Evolutionary conservation across 2,797 vertebrate species (phyloP), one percentile per base, ranked within the genome.

Genomic region (Eupleurogrammus muticus): DNA sequence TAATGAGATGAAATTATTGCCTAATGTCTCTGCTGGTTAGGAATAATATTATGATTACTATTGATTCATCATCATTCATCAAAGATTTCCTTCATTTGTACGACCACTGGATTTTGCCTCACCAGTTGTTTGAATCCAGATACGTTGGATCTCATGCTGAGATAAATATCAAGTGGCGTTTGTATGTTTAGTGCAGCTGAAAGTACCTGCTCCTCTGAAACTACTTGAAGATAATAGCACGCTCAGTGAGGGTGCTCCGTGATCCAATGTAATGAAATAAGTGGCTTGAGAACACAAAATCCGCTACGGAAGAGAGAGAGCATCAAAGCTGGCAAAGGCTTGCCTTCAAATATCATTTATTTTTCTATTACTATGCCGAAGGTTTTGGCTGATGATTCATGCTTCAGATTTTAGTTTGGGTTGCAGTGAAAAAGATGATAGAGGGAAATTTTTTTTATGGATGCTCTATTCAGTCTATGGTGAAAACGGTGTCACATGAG

Each of bases 261-360:
- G 65, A 66, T 44, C 70, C 19, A n/a, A 20, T 36, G 21, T 66
- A 67, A 77, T 75, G 38, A 58, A 80, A 83, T 79, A 20, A 79
- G 65, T 69, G 63, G 52, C 54, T 61, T 54, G 20, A 80, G 67
- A 82, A 67, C 62, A 52, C 56, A 36, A 65, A 44, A 57, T 59
- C 64, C 42, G 54, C 53, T 70, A 55, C 60, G 38, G 17, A 51
- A 69, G 44, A 73, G 57, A 52, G 70, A 28, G 23, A 64, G 75
- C 79, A 80, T 87, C 83, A 87, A 87, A 85, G 75, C 75, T 61
- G 61, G 28, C n/a, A 36, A 56, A 83, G 73, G 64, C 73, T 48
- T 50, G 52, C 59, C 49, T 79, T 81, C 68, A 84, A 87, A 73
- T 64, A 73, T 63, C 58, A 69, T 77, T 66, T 64, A 49, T 72